Percentiles rank a stretch among this genome's conserved stretches.
These are phyloP conservation scores for Lissonota sp. DNA, from an alignment of 2,888 invertebrate species.

Conservation along the genomic window DNA sequence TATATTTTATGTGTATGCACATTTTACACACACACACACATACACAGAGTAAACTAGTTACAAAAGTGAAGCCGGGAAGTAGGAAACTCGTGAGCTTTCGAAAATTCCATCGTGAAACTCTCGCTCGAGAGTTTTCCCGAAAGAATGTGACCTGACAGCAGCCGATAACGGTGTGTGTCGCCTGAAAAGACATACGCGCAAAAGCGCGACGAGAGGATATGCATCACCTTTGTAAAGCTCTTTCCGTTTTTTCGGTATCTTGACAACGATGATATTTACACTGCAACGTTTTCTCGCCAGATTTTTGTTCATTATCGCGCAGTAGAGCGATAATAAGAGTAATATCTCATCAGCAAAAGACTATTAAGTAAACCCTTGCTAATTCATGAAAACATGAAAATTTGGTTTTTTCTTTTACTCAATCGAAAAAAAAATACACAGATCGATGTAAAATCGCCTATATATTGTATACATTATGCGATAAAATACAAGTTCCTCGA, in stretches of 20 bases:
- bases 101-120: slow-evolving; percentile 52
- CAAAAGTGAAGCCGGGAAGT: slow-evolving; percentile 12
- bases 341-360: no score
- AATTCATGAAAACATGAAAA: no score
- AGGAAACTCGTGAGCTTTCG: slow-evolving; percentile 39
- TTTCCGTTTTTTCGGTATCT: slow-evolving; percentile 18
- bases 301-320: slow-evolving; percentile 39
- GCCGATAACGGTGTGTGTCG: slow-evolving; percentile 41
- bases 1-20: not conserved
- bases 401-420: no score
- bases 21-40: not conserved
- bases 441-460: no score
- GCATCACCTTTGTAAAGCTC: slow-evolving; percentile 9
- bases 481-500: no score
- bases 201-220: slow-evolving; percentile 1
- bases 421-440: no score
- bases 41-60: slow-evolving; percentile 10
- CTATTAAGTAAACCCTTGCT: no score
- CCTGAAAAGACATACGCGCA: slow-evolving; percentile 33
- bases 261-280: slow-evolving; percentile 38
- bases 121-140: slow-evolving; percentile 51
- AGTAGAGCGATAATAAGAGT: no score
- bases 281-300: slow-evolving; percentile 11
- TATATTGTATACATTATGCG: no score
- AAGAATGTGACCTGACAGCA: slow-evolving; percentile 63